phyloP scores from a whole-genome alignment of 2,888 invertebrate species.

The Pollenia labialis region DNA sequence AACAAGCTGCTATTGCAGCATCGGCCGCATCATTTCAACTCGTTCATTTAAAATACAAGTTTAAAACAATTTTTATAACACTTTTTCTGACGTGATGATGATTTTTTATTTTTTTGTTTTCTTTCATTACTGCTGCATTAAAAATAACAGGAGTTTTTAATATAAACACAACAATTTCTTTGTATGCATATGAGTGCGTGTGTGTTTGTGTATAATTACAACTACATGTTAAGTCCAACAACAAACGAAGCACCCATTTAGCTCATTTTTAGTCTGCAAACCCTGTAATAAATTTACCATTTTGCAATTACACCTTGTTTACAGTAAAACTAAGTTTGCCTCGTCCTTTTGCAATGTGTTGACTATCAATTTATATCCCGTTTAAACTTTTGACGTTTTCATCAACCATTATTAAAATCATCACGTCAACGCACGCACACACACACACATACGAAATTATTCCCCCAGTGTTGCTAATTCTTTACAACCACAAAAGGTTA shows the following conservation, averaged over 20 bases:
- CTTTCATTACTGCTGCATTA: constrained; percentile 40
- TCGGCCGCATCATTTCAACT: constrained; percentile 2
- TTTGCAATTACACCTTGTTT: too few relatives aligned
- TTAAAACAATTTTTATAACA: constrained; percentile 15
- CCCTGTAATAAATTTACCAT: too few relatives aligned
- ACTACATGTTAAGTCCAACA: too few relatives aligned
- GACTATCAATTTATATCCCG: background rate
- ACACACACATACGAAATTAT: background rate
- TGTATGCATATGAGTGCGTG: background rate
- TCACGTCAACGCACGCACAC: background rate
- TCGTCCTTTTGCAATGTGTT: too few relatives aligned
- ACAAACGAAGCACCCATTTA: too few relatives aligned
- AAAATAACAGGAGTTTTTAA: constrained; percentile 19
- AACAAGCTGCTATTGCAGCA: background rate
- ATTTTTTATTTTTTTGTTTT: background rate
- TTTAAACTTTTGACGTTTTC: constrained; percentile 24
- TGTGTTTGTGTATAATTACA: too few relatives aligned
- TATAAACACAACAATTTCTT: constrained; percentile 10
- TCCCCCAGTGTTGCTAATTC: too few relatives aligned
- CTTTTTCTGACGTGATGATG: background rate
- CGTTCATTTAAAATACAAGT: constrained; percentile 19
- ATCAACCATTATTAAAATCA: constrained; percentile 46
- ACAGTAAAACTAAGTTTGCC: too few relatives aligned
- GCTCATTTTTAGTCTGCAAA: too few relatives aligned
- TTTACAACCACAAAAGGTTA: too few relatives aligned